These are phyloP conservation scores for Spialia ferax DNA, from an alignment of 2,888 invertebrate genomes.

Conservation along the genomic window DNA sequence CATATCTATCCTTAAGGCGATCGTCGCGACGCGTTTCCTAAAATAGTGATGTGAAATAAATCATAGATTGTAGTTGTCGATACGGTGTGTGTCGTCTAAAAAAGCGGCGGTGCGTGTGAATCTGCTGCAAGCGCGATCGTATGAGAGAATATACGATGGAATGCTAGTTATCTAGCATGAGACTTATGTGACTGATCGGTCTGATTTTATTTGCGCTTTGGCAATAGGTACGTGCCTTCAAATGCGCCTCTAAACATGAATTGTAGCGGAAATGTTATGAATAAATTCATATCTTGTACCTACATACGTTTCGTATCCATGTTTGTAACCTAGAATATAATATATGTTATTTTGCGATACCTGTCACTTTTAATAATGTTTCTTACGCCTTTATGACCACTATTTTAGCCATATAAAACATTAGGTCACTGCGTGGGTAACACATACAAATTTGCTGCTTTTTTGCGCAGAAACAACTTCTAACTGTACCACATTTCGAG, in stretches of 20 bases:
- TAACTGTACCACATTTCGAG: background rate
- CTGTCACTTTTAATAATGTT: constrained; percentile 12
- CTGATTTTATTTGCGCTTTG: constrained; percentile 59
- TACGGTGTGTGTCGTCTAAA: constrained; percentile 64
- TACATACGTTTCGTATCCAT: constrained; percentile 42
- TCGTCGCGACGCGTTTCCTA: constrained; percentile 79
- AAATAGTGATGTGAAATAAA: constrained; percentile 85
- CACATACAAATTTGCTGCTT: background rate
- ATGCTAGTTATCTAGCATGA: constrained; percentile 61
- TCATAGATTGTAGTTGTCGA: constrained; percentile 76
- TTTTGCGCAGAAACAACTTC: background rate
- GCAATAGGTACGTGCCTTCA: constrained; percentile 43
- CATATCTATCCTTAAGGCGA: constrained; percentile 78
- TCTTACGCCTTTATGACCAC: constrained; percentile 1
- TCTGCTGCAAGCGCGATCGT: constrained; percentile 72
- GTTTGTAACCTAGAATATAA: constrained; percentile 35
- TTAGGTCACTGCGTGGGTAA: constrained; percentile 7
- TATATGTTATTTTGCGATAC: constrained; percentile 8
- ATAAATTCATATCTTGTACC: constrained; percentile 46
- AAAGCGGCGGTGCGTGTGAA: constrained; percentile 79
- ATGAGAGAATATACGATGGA: constrained; percentile 73
- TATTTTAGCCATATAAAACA: background rate
- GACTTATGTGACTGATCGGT: constrained; percentile 58
- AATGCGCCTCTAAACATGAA: constrained; percentile 26
- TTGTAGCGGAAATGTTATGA: constrained; percentile 46